Conservation (phyloP, 2,113 vertebrate species). For the Galbula dea region DNA sequence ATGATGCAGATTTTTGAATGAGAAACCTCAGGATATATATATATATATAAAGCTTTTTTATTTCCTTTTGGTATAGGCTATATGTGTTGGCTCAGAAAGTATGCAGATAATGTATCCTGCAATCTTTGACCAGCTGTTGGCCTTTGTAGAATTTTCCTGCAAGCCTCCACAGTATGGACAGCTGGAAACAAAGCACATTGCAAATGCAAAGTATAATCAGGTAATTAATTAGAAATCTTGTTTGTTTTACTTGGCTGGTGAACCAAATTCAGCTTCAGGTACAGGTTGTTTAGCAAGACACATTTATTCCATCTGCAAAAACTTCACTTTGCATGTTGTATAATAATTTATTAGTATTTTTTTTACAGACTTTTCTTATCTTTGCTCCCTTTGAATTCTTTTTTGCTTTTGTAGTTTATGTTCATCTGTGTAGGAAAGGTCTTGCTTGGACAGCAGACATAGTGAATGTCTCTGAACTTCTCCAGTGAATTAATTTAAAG, state of each 20-base stretch:
- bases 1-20: background rate
- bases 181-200: constrained; percentile 97
- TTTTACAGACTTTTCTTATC: background rate
- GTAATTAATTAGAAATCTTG: constrained; percentile 68
- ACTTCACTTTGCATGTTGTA: background rate
- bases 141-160: constrained; percentile 98
- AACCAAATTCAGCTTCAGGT: background rate
- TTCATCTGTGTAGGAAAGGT: background rate
- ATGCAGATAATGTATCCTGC: constrained; percentile 99
- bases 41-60: background rate
- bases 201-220: constrained; percentile 99
- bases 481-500: constrained; percentile 16
- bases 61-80: constrained; percentile 79
- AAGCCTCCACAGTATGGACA: constrained; percentile 97
- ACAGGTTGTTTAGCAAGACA: background rate
- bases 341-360: background rate
- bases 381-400: background rate
- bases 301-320: background rate
- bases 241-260: constrained; percentile 25
- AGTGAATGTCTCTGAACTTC: constrained; percentile 12
- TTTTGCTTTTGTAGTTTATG: background rate
- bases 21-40: background rate
- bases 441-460: background rate
- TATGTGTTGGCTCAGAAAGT: constrained; percentile 93
- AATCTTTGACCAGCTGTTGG: constrained; percentile 94